Evolutionary conservation across 2,113 vertebrate genomes (phyloP).

Genomic region (Theristicus caerulescens): DNA sequence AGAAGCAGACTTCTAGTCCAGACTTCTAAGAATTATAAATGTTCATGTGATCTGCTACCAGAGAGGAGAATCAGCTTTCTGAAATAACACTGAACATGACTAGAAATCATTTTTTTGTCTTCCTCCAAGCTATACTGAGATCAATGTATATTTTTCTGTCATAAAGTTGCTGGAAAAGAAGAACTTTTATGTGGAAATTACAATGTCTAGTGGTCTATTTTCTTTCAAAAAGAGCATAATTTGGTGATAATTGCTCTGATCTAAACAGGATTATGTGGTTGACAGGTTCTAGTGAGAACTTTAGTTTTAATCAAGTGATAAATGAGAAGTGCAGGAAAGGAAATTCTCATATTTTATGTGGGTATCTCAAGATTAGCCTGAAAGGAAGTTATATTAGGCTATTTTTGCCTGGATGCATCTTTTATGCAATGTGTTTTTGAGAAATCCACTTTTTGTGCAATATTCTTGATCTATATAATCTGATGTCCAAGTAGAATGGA

Average conservation of each 20-base stretch:
- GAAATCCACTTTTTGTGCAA: background rate
- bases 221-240: background rate
- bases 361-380: background rate
- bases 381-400: background rate
- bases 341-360: background rate
- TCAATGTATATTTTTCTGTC: background rate
- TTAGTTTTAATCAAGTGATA: background rate
- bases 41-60: background rate
- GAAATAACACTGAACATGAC: background rate
- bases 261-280: background rate
- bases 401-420: background rate
- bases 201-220: background rate
- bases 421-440: background rate
- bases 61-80: background rate
- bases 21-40: background rate
- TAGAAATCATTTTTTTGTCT: background rate
- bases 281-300: background rate
- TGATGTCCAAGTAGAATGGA: background rate
- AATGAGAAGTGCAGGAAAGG: background rate
- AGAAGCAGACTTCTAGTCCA: background rate
- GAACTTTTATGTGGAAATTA: background rate
- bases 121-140: background rate
- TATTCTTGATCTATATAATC: background rate
- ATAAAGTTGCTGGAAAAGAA: background rate
- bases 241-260: background rate